Base-by-base conservation (phyloP, 2,797 vertebrate species). In the Oceanodroma leucorhoa region DNA sequence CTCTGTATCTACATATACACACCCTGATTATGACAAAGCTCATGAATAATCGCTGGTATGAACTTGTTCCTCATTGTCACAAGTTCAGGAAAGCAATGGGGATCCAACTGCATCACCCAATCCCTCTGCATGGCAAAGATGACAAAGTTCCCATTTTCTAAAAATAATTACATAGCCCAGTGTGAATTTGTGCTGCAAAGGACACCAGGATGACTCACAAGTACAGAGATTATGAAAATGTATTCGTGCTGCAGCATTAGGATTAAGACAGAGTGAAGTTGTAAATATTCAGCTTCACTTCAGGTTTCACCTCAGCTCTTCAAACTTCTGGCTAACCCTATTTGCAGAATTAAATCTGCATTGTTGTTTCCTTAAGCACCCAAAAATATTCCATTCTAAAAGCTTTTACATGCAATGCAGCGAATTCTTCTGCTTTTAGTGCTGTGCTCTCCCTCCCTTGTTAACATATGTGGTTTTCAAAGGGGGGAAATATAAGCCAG, bases 31-130 rank as follows among this genome's bases (percentile, higher is more conserved):
- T 85, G 82, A 57, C n/a, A 87, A 80, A 82, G 69, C 94, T 97
- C 94, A 88, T 97, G 96, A 97, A 97, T 97, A 98, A 97, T 96
- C 97, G 87, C 43, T n/a, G 51, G 57, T 93, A 84, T 83, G 73
- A 88, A 94, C 93, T 96, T 94, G 94, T 95, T 97, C 92, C 61
- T 95, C 62, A 88, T 95, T 95, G 96, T 94, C 91, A 95, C 90
- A 93, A 90, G 81, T 91, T 95, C 89, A 89, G 82, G 58, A 95
- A 96, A 94, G 96, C 95, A 95, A 94, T 92, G 75, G 92, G 94
- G 81, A 97, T 97, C 83, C 95, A 87, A 81, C 79, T 95, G 93
- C 93, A 88, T 94, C 81, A 50, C 87, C 81, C 11, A 0, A 96
- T 96, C 77, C 82, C 90, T 94, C 72, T 81, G 93, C 85, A 87